A percentile compares a stretch with the other conserved stretches of the same genome.
Conservation (phyloP, 1,140 invertebrate species). For the Aphaenogaster ashmeadi region DNA sequence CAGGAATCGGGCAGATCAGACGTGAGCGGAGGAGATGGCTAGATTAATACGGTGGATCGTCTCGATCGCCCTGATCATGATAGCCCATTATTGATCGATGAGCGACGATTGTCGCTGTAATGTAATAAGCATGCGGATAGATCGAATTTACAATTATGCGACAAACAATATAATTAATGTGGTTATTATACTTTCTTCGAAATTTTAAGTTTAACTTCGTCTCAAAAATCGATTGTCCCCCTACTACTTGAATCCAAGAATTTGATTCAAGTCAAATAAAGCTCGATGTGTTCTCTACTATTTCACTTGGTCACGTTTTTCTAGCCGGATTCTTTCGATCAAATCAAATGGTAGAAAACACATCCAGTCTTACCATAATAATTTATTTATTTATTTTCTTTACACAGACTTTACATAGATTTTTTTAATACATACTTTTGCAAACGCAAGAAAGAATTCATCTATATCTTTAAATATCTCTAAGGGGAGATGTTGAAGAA, state of each 20-base stretch:
- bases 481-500: not conserved
- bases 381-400: not conserved
- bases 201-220: not conserved
- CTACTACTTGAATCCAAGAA: not conserved
- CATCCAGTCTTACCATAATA: not conserved
- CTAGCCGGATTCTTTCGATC: not conserved
- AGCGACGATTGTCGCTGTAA: not conserved
- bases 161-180: not conserved
- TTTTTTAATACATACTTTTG: not conserved
- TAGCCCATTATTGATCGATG: slow-evolving; percentile 36
- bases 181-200: not conserved
- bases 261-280: not conserved
- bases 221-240: too few relatives aligned
- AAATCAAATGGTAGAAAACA: not conserved
- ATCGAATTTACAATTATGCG: not conserved
- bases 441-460: too few relatives aligned
- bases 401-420: too few relatives aligned
- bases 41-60: slow-evolving; percentile 33
- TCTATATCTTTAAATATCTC: not conserved
- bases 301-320: not conserved
- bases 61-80: slow-evolving; percentile 13
- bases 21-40: slow-evolving; percentile 39
- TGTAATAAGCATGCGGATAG: not conserved
- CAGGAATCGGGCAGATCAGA: slow-evolving; percentile 42
- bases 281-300: not conserved